Base-by-base conservation (phyloP, 2,888 invertebrate species). In the Noctua janthina region DNA sequence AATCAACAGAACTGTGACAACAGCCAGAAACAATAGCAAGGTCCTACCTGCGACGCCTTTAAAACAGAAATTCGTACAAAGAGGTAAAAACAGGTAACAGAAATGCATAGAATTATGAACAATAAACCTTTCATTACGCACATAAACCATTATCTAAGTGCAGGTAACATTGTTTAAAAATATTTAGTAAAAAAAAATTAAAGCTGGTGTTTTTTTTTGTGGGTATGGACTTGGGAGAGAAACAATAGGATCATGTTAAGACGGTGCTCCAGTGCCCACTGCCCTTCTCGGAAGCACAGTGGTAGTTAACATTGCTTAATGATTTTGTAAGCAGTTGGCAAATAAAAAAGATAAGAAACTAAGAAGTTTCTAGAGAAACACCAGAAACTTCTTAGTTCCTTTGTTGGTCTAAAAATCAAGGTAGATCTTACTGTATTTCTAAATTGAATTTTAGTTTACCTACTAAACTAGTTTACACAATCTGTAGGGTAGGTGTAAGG, bases 241-340 rank as follows among this genome's bases (percentile, higher is more conserved):
- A 92, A 93, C 93, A 94, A 94, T 91, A 86, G 91, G 79, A 90
- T 91, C 89, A 91, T 90, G 91, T 91, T 90, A 88, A 88, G 88
- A 90, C 89, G 88, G 79, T 86, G 78, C 77, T 83, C 86, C 86
- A 39, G 74, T 74, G 90, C 91, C 90, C 89, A 82, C 83, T 82
- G 83, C 89, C 89, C 88, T 90, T 87, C 76, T 72, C 83, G 81
- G 82, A 78, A 78, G 59, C 56, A 73, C 86, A 88, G 84, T 78
- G 91, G 78, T 89, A 70, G 84, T 87, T 88, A 92, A 91, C 89
- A 88, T 84, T 64, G 29, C 56, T 43, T 56, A 74, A 86, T 67
- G 0, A 72, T 75, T 76, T 67, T 51, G 59, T 10, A 20, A 0
- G 15, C 51, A 67, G 17, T 20, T n/a, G 20, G 56, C 66, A 67